Evolutionary conservation across 1,140 invertebrate genomes (phyloP), one percentile per base, ranked within the genome.

Genomic region (Euwallacea similis): DNA sequence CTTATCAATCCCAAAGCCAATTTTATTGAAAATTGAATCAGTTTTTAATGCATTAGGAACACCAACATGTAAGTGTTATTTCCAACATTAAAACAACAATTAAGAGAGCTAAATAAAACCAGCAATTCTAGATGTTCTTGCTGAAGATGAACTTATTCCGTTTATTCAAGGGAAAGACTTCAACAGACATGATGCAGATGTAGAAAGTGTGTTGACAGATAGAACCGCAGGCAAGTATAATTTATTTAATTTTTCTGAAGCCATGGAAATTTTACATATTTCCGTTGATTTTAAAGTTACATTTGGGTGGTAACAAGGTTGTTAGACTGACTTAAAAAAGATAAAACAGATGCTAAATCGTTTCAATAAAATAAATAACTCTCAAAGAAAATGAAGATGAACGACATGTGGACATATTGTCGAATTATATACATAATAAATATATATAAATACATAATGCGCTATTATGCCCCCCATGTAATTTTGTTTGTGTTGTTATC

Each of bases 181-280:
- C 42, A 66, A 68, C 46, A 71, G 68, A 43, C 69, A 66, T 7
- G 77, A 78, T 62, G 47, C 73, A 41, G 77, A 79, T 61, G 56
- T 76, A 46, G 77, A 79, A 43, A 77, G 77, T 75, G 66, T 79
- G 41, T 72, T 75, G 47, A 77, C 76, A 60, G 77, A 79, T 69
- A 72, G 64, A 73, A 77, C 75, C 43, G 72, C 71, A 73, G 77
- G 77, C 77, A 72, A 72, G 55, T 66, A 61, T 33, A 2, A 33
- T 33, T 33, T 33, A 4, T 42, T 43, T 59, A 10, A 43, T 11
- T 61, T 9, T 47, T 63, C 2, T 9, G 44, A 71, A 71, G 43
- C 47, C 21, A 58, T 65, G n/a, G 15, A 55, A 13, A 41, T 43
- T 56, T 66, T 1, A 33, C 21, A 33, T 33, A 33, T 33, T 33